phyloP scores from a whole-genome alignment of 2,113 vertebrate genomes.

The Pelecanus crispus region DNA sequence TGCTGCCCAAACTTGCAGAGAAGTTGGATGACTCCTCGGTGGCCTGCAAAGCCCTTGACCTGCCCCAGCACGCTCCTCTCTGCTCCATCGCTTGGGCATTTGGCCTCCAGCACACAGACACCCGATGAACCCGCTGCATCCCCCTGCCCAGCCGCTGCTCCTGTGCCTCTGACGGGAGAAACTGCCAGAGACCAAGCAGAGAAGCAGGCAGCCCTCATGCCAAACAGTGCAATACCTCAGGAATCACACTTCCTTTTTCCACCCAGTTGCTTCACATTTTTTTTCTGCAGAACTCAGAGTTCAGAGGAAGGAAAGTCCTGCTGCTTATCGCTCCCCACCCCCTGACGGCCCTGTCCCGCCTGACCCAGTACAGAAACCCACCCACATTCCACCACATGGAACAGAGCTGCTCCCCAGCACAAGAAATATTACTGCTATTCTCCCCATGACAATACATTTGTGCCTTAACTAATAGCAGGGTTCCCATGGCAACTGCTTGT shows the following conservation, averaged over 20 bases:
- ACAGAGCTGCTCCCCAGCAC: slow-evolving; percentile 13
- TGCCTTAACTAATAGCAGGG: slow-evolving; percentile 47
- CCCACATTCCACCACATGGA: slow-evolving; percentile 28
- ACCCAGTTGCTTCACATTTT: background rate
- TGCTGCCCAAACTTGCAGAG: background rate
- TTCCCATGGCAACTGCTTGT: slow-evolving; percentile 60
- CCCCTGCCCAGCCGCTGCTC: background rate
- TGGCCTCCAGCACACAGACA: background rate
- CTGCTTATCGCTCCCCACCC: background rate
- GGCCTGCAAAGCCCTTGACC: rapidly evolving
- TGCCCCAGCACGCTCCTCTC: background rate
- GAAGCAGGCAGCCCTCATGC: background rate
- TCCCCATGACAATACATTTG: slow-evolving; percentile 37
- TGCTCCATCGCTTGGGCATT: background rate
- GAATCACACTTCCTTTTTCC: background rate
- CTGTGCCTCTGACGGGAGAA: background rate
- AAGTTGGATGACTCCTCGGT: rapidly evolving
- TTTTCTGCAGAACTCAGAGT: background rate
- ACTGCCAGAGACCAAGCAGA: background rate
- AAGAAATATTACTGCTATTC: slow-evolving; percentile 8
- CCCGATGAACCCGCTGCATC: rapidly evolving
- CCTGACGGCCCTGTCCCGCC: rapidly evolving
- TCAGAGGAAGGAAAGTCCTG: background rate
- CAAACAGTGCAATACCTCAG: background rate
- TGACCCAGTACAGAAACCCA: background rate